Conservation (phyloP, 2,888 invertebrate genomes). For the Epistrophe eligans region DNA sequence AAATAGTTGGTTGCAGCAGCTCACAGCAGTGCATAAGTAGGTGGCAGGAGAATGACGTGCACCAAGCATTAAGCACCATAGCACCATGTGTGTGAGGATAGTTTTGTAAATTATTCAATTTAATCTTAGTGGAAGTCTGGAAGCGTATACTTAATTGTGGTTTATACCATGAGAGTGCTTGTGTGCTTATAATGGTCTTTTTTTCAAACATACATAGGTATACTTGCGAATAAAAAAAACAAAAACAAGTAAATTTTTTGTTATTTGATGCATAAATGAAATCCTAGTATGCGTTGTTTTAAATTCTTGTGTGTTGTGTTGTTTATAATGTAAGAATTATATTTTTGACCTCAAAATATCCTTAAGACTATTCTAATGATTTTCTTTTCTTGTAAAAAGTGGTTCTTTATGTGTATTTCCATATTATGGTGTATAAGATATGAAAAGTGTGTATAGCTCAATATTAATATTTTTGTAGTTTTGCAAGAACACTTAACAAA, state of each 20-base stretch:
- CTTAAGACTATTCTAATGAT: neutral
- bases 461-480: too few species aligned
- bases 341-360: slow-evolving; percentile 15
- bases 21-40: slow-evolving; percentile 33
- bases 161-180: slow-evolving; percentile 49
- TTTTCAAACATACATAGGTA: neutral
- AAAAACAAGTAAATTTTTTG: too few species aligned
- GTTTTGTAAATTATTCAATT: slow-evolving; percentile 72
- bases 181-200: slow-evolving; percentile 5
- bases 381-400: neutral
- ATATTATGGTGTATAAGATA: too few species aligned
- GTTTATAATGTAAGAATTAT: slow-evolving; percentile 6
- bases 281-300: neutral
- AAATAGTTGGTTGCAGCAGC: slow-evolving; percentile 1
- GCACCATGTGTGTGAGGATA: slow-evolving; percentile 61
- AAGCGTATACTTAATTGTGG: slow-evolving; percentile 58
- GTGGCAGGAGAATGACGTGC: slow-evolving; percentile 13
- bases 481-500: too few species aligned
- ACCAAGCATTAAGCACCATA: slow-evolving; percentile 27
- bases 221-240: too few species aligned
- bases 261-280: too few species aligned
- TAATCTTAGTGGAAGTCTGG: slow-evolving; percentile 56
- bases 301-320: slow-evolving; percentile 3
- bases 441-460: too few species aligned
- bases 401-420: neutral